phyloP scores from a whole-genome alignment of 1,140 invertebrate species.

The Zaprionus nigranus region DNA sequence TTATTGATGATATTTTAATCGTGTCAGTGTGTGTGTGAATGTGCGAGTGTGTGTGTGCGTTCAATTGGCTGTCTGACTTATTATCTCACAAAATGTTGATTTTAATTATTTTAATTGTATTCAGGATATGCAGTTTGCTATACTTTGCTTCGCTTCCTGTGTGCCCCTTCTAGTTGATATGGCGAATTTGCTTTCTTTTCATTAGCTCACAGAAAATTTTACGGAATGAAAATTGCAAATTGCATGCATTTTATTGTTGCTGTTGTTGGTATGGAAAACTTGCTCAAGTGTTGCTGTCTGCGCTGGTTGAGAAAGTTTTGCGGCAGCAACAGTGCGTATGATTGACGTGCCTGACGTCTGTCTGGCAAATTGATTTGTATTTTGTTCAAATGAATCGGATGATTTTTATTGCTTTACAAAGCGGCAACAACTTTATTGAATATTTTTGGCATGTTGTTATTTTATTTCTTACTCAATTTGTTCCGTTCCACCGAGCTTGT shows the following conservation, averaged over 20 bases:
- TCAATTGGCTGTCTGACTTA: constrained; percentile 38
- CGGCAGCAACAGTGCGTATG: constrained; percentile 45
- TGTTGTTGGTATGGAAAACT: constrained; percentile 26
- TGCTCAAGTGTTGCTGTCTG: constrained; percentile 13
- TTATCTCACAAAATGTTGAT: constrained; percentile 65
- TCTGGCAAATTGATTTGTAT: constrained; percentile 40
- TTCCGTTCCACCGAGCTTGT: constrained; percentile 5
- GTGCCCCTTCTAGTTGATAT: constrained; percentile 3
- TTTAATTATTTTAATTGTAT: constrained; percentile 71
- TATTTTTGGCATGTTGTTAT: constrained; percentile 35
- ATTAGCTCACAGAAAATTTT: constrained; percentile 20
- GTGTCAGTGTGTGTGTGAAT: constrained; percentile 8
- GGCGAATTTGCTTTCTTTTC: constrained; percentile 34
- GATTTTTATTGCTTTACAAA: constrained; percentile 43
- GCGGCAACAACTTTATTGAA: constrained; percentile 27
- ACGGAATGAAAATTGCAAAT: constrained; percentile 13
- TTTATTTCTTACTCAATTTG: constrained; percentile 37
- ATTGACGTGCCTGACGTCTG: constrained; percentile 39
- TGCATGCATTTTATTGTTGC: constrained; percentile 3
- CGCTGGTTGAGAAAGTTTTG: constrained; percentile 14
- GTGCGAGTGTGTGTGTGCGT: constrained; percentile 6
- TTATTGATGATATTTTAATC: constrained; percentile 72
- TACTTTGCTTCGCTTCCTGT: constrained; percentile 5
- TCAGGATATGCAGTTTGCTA: constrained; percentile 20
- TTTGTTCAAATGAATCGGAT: constrained; percentile 35